These are phyloP conservation scores for Uloborus plumipes DNA, from an alignment of 2,888 invertebrate genomes.

Conservation along the genomic window DNA sequence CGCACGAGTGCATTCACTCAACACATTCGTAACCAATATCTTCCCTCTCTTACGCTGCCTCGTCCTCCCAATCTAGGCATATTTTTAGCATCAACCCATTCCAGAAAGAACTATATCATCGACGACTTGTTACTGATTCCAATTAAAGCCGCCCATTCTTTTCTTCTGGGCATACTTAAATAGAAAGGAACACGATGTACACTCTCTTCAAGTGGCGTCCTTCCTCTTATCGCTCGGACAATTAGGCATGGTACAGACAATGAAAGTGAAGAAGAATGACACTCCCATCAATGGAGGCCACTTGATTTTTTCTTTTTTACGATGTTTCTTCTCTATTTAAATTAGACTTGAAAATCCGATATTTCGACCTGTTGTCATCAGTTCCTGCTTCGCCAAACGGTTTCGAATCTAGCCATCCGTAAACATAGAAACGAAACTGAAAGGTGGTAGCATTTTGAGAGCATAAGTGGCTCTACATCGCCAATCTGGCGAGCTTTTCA, in stretches of 20 bases:
- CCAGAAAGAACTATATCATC: constrained; percentile 15
- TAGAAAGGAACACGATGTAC: constrained; percentile 43
- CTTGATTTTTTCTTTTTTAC: constrained; percentile 5
- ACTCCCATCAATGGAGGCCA: constrained; percentile 13
- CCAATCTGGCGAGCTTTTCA: too few relatives aligned
- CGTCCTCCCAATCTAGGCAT: constrained; percentile 4
- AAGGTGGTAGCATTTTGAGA: background rate
- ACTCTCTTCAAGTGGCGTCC: constrained; percentile 9
- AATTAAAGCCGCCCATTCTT: constrained; percentile 49
- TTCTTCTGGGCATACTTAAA: constrained; percentile 30
- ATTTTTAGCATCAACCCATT: background rate
- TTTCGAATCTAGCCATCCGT: constrained; percentile 40
- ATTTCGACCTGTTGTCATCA: constrained; percentile 17
- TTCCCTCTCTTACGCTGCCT: background rate
- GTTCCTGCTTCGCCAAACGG: constrained; percentile 36
- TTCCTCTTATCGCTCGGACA: constrained; percentile 30
- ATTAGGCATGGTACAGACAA: constrained; percentile 40
- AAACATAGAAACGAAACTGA: constrained; percentile 29
- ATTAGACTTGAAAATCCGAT: constrained; percentile 13
- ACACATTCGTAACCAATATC: too few relatives aligned
- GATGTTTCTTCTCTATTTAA: background rate
- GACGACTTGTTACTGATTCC: constrained; percentile 32
- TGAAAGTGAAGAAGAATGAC: constrained; percentile 4
- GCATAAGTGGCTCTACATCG: too few relatives aligned
- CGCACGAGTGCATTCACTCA: too few relatives aligned